Conservation (phyloP, 2,888 invertebrate species). For the Leucoma salicis region DNA sequence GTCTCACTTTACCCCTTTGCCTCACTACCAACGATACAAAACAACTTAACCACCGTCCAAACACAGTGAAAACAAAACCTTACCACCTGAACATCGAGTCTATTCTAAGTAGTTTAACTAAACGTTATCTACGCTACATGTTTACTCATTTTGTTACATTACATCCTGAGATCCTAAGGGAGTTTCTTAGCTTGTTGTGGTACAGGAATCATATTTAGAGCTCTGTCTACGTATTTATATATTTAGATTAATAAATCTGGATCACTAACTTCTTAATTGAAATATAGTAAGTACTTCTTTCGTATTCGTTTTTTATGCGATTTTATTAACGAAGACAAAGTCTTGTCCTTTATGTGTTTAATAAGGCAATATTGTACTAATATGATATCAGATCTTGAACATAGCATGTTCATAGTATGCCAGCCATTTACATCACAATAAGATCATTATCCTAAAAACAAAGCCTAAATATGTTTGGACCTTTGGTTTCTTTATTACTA, state of each 20-base stretch:
- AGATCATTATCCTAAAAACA: too few species aligned
- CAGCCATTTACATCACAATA: too few species aligned
- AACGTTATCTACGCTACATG: slow-evolving; percentile 19
- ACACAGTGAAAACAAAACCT: slow-evolving; percentile 36
- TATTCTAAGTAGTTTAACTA: slow-evolving; percentile 8
- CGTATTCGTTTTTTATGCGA: too few species aligned
- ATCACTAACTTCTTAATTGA: slow-evolving; percentile 32
- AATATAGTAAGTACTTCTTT: too few species aligned
- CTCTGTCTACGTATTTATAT: slow-evolving; percentile 64
- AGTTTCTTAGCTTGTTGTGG: slow-evolving; percentile 79
- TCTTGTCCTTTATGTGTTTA: not conserved
- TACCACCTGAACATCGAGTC: slow-evolving; percentile 12
- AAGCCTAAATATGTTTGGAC: too few species aligned
- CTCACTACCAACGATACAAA: slow-evolving; percentile 34
- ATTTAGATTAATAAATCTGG: slow-evolving; percentile 35
- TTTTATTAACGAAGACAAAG: too few species aligned
- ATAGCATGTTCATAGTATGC: too few species aligned
- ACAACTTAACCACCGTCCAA: slow-evolving; percentile 37
- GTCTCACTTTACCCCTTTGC: slow-evolving; percentile 81
- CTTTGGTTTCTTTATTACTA: too few species aligned
- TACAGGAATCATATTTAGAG: slow-evolving; percentile 77
- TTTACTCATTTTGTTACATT: slow-evolving; percentile 47
- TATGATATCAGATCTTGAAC: too few species aligned
- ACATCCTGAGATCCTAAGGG: slow-evolving; percentile 73
- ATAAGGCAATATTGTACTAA: too few species aligned